phyloP scores from a whole-genome alignment of 2,888 invertebrate species.

The Coenonympha arcania region DNA sequence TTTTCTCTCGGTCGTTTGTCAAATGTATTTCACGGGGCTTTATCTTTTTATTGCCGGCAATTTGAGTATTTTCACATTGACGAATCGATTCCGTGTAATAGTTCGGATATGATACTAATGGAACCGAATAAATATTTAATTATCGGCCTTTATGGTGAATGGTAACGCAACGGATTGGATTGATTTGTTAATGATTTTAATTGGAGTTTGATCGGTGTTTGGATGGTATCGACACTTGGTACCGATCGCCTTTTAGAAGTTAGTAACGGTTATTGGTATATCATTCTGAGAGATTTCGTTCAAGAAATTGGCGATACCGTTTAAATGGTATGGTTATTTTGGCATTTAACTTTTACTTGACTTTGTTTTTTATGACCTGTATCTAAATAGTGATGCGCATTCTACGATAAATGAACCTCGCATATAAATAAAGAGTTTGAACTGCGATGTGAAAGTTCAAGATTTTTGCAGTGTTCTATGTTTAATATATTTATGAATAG shows the following conservation, averaged over 20 bases:
- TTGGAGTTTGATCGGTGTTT: constrained; percentile 42
- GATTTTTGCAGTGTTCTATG: background rate
- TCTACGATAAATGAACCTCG: constrained; percentile 16
- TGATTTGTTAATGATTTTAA: constrained; percentile 58
- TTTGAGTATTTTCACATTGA: constrained; percentile 59
- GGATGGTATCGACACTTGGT: constrained; percentile 27
- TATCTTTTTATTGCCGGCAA: constrained; percentile 48
- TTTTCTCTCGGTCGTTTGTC: constrained; percentile 51
- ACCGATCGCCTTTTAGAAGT: constrained; percentile 1
- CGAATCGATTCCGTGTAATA: constrained; percentile 64
- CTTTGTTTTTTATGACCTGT: constrained; percentile 20
- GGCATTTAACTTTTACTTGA: constrained; percentile 18
- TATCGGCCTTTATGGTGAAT: constrained; percentile 63
- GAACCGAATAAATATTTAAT: constrained; percentile 72
- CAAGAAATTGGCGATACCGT: constrained; percentile 26
- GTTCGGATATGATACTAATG: constrained; percentile 57
- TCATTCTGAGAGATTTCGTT: constrained; percentile 1
- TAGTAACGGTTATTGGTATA: constrained; percentile 14
- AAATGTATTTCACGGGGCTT: constrained; percentile 63
- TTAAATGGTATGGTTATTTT: constrained; percentile 33
- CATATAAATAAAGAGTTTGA: constrained; percentile 38
- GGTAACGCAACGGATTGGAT: constrained; percentile 60
- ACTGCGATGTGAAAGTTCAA: constrained; percentile 2
- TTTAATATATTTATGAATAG: background rate
- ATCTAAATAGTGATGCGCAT: constrained; percentile 16